Conservation (phyloP, 2,797 vertebrate species). For the Fundulus diaphanus region DNA sequence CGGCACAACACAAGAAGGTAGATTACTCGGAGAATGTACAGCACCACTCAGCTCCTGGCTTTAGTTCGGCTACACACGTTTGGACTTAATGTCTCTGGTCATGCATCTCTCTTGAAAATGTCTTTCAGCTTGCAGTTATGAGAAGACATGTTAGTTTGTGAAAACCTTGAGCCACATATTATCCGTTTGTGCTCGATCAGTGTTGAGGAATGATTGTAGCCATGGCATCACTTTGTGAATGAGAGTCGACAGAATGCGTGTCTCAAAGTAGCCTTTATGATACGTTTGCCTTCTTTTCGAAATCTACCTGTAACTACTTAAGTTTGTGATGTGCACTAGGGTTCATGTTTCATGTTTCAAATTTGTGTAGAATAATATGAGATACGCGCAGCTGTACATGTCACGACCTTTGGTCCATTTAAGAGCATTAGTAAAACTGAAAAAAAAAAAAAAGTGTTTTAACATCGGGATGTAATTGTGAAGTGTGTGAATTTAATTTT, state of each 20-base stretch:
- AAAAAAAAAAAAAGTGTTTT: slow-evolving; percentile 71
- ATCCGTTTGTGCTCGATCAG: slow-evolving; percentile 37
- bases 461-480: slow-evolving; percentile 70
- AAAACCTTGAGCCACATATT: slow-evolving; percentile 17
- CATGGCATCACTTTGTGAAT: slow-evolving; percentile 33
- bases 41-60: slow-evolving; percentile 31
- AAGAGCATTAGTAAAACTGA: slow-evolving; percentile 57
- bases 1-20: slow-evolving; percentile 57
- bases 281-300: slow-evolving; percentile 58
- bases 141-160: slow-evolving; percentile 5
- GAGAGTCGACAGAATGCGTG: slow-evolving; percentile 15
- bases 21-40: slow-evolving; percentile 58
- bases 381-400: slow-evolving; percentile 66
- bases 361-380: slow-evolving; percentile 67
- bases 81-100: slow-evolving; percentile 23
- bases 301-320: slow-evolving; percentile 70
- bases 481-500: slow-evolving; percentile 71
- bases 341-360: slow-evolving; percentile 68
- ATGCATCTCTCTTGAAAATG: slow-evolving; percentile 18
- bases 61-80: slow-evolving; percentile 26
- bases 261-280: slow-evolving; percentile 46
- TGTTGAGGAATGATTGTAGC: slow-evolving; percentile 56
- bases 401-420: slow-evolving; percentile 61
- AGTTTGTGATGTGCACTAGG: slow-evolving; percentile 72
- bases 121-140: slow-evolving; percentile 18